Evolutionary conservation across 1,140 invertebrate species (phyloP), one percentile per base, ranked within the genome.

Genomic region (Plutomurus gul): DNA sequence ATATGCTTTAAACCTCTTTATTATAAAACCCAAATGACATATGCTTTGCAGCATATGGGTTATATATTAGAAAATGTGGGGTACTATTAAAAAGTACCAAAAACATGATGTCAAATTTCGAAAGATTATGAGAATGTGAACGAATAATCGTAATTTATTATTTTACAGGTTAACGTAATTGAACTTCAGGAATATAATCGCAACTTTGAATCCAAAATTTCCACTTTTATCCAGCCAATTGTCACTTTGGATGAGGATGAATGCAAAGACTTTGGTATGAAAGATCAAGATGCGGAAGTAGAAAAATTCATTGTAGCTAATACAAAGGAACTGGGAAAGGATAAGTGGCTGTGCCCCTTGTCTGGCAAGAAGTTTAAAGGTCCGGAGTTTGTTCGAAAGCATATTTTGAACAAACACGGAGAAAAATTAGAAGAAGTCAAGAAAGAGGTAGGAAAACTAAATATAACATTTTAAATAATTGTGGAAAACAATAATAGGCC

Each of bases 351-450:
- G 27, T 99, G 98, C 89, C 97, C 98, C 0, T 88, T 99, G 0
- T 98, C 96, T 78, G 97, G 97, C 0, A 99, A 99, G 86, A 99
- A 99, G 86, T 99, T 99, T 87, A 99, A 99, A 87, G 98, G 97
- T 0, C 96, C 98, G 0, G 97, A 99, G 85, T 99, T 99, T 88
- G 97, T 99, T 13, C 92, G 96, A 37, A 99, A 99, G 86, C 98
- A 99, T 86, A 98, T 99, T 49, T 94, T 96, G 82, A 99, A 98
- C 86, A 99, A 99, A 85, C 97, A 99, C 85, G 91, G 87, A 0
- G 98, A 99, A 84, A 98, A 99, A 87, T 92, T 99, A 22, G 95
- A 98, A 18, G 96, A 99, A 87, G 97, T 99, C 0, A 94, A 94
- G 82, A 95, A 96, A 84, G 97, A 99, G 88, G 96, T 91, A 82